A percentile compares a stretch with the other conserved stretches of the same genome.
Evolutionary conservation across 2,113 vertebrate species (phyloP).

Genomic region (Telmatochromis sp.): DNA sequence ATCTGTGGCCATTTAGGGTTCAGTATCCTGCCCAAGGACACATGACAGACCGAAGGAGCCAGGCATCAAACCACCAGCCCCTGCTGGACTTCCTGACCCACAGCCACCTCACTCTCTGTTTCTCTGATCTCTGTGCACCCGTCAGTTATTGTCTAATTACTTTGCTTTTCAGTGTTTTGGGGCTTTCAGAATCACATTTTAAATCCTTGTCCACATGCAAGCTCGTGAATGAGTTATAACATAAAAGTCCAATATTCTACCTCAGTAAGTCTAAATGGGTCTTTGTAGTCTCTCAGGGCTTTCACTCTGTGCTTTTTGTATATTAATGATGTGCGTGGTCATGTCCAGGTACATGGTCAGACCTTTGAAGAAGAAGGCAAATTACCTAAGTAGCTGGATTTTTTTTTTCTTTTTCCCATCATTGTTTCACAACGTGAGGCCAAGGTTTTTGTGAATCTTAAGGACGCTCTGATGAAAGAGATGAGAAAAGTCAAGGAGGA

Average conservation of each 20-base stretch:
- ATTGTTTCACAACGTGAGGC: background rate
- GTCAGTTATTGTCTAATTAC: background rate
- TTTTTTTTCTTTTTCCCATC: background rate
- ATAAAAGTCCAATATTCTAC: background rate
- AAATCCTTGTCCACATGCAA: background rate
- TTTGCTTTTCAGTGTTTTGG: background rate
- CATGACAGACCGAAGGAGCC: background rate
- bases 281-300: background rate
- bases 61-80: background rate
- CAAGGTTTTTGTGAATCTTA: background rate
- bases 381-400: background rate
- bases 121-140: background rate
- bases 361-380: background rate
- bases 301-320: background rate
- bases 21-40: background rate
- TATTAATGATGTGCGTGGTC: rapidly evolving
- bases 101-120: background rate
- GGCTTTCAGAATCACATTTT: background rate
- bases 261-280: background rate
- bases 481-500: background rate
- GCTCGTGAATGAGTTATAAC: rapidly evolving
- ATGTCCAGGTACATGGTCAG: background rate
- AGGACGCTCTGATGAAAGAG: background rate
- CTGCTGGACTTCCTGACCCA: background rate
- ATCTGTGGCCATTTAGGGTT: background rate